Evolutionary conservation across 2,797 vertebrate genomes (phyloP).

Genomic region (Lutjanus campechanus): DNA sequence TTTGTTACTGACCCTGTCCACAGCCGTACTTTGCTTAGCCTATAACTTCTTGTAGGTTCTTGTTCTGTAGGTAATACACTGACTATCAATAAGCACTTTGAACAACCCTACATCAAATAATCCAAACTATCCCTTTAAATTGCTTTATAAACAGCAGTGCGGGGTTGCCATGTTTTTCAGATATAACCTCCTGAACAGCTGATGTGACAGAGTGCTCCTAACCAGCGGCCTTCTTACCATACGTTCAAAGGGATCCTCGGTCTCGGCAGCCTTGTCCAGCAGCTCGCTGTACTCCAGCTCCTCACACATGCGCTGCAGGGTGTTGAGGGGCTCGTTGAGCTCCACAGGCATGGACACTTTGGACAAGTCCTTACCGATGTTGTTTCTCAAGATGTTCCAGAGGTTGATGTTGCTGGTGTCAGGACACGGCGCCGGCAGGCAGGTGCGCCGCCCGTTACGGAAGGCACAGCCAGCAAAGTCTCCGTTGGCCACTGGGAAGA

Average conservation of each 20-base stretch:
- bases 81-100: too few species aligned
- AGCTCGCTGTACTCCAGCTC: slow-evolving; percentile 99
- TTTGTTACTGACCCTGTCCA: too few species aligned
- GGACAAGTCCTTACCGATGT: slow-evolving; percentile 98
- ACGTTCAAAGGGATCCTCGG: slow-evolving; percentile 94
- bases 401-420: slow-evolving; percentile 98
- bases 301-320: slow-evolving; percentile 98
- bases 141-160: background rate
- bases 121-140: background rate
- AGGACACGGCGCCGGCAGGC: slow-evolving; percentile 93
- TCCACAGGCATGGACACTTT: slow-evolving; percentile 99
- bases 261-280: slow-evolving; percentile 96
- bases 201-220: background rate
- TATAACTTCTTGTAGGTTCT: too few species aligned
- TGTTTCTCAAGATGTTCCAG: slow-evolving; percentile 99
- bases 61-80: too few species aligned
- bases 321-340: slow-evolving; percentile 98
- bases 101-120: too few species aligned
- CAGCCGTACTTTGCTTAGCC: too few species aligned
- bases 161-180: background rate
- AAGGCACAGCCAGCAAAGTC: slow-evolving; percentile 95
- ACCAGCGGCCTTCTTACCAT: slow-evolving; percentile 87
- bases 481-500: slow-evolving; percentile 92
- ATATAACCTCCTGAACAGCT: background rate
- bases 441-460: slow-evolving; percentile 93